A percentile compares a stretch with the other conserved stretches of the same genome.
Conservation (phyloP, 2,888 invertebrate genomes). For the Bombylius major region DNA sequence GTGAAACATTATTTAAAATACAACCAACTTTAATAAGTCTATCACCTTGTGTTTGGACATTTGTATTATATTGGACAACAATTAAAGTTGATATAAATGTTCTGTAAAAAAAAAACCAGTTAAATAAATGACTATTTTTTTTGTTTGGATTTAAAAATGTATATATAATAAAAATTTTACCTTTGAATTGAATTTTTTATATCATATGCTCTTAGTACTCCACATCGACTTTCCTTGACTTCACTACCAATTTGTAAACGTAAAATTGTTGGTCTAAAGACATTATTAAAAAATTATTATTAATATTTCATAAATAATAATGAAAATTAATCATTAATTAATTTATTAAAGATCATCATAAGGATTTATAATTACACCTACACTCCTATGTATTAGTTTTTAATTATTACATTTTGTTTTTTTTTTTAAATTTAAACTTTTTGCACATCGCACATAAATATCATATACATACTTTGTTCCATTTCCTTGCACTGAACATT, state of each 20-base stretch:
- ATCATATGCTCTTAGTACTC: constrained; percentile 33
- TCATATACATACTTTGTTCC: constrained; percentile 24
- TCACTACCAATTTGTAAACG: constrained; percentile 31
- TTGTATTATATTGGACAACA: constrained; percentile 70
- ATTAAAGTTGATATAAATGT: constrained; percentile 63
- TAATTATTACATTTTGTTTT: no score
- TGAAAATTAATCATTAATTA: background rate
- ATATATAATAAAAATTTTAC: constrained; percentile 12
- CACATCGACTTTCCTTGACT: constrained; percentile 32
- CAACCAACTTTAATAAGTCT: constrained; percentile 69
- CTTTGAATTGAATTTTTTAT: constrained; percentile 29
- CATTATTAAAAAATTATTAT: background rate
- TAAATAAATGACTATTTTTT: background rate
- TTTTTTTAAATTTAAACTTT: no score
- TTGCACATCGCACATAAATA: background rate
- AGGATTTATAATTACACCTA: no score
- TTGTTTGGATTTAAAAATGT: no score
- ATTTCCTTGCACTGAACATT: constrained; percentile 51
- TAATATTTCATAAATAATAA: background rate
- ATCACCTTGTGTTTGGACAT: constrained; percentile 76
- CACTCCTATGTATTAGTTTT: no score
- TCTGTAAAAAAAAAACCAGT: constrained; percentile 34
- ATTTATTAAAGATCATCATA: no score
- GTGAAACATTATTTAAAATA: constrained; percentile 43
- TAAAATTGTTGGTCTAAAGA: constrained; percentile 19